Conservation (phyloP, 2,113 vertebrate species). For the Pseudorhombus dupliciocellatus region DNA sequence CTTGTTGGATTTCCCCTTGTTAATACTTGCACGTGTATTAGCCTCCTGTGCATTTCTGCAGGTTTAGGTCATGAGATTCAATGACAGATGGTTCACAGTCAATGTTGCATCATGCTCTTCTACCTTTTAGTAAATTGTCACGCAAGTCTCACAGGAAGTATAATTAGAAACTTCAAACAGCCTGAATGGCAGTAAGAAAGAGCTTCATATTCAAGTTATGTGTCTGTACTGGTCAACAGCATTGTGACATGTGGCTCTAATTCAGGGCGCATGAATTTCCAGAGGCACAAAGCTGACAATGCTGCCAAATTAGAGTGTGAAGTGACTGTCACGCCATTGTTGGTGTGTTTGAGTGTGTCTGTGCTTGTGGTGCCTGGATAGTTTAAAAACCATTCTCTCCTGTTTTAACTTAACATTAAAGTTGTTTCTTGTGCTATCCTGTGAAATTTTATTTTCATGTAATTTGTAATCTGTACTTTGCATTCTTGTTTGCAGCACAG, state of each 20-base stretch:
- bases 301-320: conserved; percentile 85
- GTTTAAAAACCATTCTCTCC: conserved; percentile 12
- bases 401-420: not conserved
- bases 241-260: conserved; percentile 92
- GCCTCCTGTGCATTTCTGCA: not conserved
- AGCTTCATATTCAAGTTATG: conserved; percentile 88
- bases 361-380: conserved; percentile 1
- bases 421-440: not conserved
- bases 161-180: conserved; percentile 93
- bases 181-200: conserved; percentile 92
- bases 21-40: not conserved
- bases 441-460: not conserved
- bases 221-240: conserved; percentile 86
- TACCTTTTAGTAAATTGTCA: conserved; percentile 79
- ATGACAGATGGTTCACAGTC: conserved; percentile 14
- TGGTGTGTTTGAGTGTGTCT: conserved; percentile 46
- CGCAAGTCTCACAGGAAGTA: conserved; percentile 84
- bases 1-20: not conserved
- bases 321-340: conserved; percentile 81
- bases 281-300: conserved; percentile 88
- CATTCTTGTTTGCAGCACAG: not conserved
- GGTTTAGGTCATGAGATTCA: not conserved
- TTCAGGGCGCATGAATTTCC: conserved; percentile 92
- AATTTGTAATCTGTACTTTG: not conserved
- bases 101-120: conserved; percentile 34